These are phyloP conservation scores for Phaenicophaeus curvirostris DNA, from an alignment of 2,797 vertebrate species.

Conservation along the genomic window DNA sequence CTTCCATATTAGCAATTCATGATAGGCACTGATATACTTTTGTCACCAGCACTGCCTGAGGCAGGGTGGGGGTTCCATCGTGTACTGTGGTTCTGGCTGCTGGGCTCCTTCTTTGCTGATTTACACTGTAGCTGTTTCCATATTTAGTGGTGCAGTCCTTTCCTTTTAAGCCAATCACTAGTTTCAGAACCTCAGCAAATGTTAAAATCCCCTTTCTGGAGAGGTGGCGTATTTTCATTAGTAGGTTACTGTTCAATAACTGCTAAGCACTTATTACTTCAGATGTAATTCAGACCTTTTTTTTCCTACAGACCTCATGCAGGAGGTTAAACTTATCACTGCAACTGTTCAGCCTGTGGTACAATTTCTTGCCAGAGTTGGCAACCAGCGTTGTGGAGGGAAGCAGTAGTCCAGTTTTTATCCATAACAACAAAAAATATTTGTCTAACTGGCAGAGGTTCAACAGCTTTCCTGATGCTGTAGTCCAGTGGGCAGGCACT, in stretches of 20 bases:
- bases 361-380: background rate
- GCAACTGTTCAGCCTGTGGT: background rate
- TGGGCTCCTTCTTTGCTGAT: background rate
- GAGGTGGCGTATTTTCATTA: background rate
- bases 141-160: background rate
- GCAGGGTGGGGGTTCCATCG: background rate
- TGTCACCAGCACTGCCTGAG: background rate
- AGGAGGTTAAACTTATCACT: background rate
- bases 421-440: background rate
- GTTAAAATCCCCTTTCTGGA: background rate
- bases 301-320: background rate
- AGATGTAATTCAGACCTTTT: background rate
- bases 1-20: background rate
- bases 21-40: background rate
- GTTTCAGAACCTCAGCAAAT: background rate
- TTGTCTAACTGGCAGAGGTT: background rate
- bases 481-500: background rate
- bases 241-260: background rate
- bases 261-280: background rate
- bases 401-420: background rate
- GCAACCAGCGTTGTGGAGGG: background rate
- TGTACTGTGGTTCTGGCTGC: rapidly evolving
- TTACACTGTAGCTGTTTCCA: rapidly evolving
- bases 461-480: background rate
- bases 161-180: background rate